A percentile compares a stretch with the other conserved stretches of the same genome.
phyloP scores from a whole-genome alignment of 1,140 invertebrate species.

The Lepidurus packardi region DNA sequence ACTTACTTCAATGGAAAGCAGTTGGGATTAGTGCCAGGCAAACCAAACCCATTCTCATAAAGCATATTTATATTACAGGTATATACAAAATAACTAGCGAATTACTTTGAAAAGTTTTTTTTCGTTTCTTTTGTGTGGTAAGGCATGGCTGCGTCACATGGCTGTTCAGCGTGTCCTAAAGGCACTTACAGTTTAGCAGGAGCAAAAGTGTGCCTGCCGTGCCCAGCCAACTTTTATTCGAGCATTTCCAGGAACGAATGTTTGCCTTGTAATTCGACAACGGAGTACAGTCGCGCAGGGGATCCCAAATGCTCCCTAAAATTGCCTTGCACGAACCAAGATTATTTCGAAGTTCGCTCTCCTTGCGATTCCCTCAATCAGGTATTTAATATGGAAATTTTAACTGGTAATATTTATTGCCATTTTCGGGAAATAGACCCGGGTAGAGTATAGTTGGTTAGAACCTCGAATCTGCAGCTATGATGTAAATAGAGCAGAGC shows the following conservation, averaged over 20 bases:
- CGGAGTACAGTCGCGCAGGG: conserved; percentile 45
- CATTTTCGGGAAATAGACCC: conserved; percentile 40
- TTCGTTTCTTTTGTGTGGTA: background rate
- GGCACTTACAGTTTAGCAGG: conserved; percentile 51
- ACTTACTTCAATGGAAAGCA: conserved; percentile 52
- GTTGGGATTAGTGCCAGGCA: conserved; percentile 46
- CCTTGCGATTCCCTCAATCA: conserved; percentile 49
- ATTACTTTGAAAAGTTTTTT: background rate
- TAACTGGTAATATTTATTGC: background rate
- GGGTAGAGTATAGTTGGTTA: conserved; percentile 51
- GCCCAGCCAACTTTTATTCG: conserved; percentile 49
- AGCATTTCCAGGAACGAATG: conserved; percentile 47
- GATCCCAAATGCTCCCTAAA: conserved; percentile 47
- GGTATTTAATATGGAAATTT: conserved; percentile 37
- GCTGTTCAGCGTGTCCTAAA: conserved; percentile 51
- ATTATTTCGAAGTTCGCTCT: conserved; percentile 53
- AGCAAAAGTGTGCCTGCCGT: conserved; percentile 48
- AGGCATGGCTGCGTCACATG: conserved; percentile 37
- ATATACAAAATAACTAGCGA: background rate
- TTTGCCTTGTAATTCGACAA: conserved; percentile 45
- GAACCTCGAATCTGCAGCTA: conserved; percentile 52
- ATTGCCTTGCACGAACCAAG: conserved; percentile 50
- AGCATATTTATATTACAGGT: conserved; percentile 45
- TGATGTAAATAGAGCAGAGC: conserved; percentile 42
- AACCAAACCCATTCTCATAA: conserved; percentile 46